Conservation (phyloP, 2,888 invertebrate genomes). For the Gandaritis pyraliata region DNA sequence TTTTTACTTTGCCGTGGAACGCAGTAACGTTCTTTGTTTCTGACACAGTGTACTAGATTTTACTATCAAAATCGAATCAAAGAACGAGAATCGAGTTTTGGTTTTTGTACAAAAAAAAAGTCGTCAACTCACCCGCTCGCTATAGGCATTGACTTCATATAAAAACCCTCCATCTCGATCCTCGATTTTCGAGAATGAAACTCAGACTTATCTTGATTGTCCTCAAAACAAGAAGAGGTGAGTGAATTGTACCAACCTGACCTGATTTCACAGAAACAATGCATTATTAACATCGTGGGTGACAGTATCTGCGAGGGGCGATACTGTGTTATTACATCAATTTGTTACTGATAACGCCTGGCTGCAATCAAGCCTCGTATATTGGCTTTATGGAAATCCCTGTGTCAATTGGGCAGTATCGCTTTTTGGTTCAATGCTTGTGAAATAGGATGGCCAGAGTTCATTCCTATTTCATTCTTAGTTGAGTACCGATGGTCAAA, state of each 20-base stretch:
- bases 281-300: slow-evolving; percentile 28
- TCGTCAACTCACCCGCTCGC: too few species aligned
- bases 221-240: not conserved
- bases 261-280: slow-evolving; percentile 23
- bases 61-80: too few species aligned
- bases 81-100: too few species aligned
- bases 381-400: slow-evolving; percentile 73
- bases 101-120: too few species aligned
- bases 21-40: too few species aligned
- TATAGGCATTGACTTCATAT: too few species aligned
- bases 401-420: slow-evolving; percentile 51
- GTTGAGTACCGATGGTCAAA: too few species aligned
- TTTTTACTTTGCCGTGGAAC: too few species aligned
- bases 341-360: slow-evolving; percentile 73
- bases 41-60: too few species aligned
- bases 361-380: slow-evolving; percentile 68
- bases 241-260: slow-evolving; percentile 5
- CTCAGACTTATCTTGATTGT: too few species aligned
- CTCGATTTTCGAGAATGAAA: too few species aligned
- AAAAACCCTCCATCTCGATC: too few species aligned
- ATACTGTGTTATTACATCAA: slow-evolving; percentile 76
- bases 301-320: slow-evolving; percentile 56
- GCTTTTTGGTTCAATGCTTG: slow-evolving; percentile 16
- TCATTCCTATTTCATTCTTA: not conserved
- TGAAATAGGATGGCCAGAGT: slow-evolving; percentile 1